Base-by-base conservation (phyloP, 1,140 invertebrate genomes). In the Tetramorium parvispinum region DNA sequence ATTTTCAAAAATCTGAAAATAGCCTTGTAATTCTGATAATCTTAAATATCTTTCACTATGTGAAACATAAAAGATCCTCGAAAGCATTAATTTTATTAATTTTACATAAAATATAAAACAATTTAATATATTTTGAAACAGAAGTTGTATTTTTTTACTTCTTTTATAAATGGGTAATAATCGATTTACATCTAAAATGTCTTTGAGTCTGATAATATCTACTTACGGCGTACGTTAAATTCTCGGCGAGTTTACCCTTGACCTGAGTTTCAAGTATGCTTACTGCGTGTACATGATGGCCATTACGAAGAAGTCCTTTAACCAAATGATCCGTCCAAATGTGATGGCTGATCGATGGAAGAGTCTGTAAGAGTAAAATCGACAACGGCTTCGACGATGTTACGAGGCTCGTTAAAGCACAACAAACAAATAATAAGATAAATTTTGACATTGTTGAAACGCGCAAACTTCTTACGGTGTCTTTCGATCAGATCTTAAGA, bases 1-100 rank as follows among this genome's bases (percentile, higher is more conserved):
- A 21, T 32, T 6, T 6, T 63, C 76, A 0, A 78, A 78, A 65
- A 78, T 24, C 76, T 78, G 7, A 63, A 51, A 78, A 13, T 11
- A 43, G 3, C 21, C 5, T 6, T 61, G 1, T 27, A 24, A 27
- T 2, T 10, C 7, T 46, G 46, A 13, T 13, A 43, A 7, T 43
- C 8, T 43, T 7, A 46, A 46, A 3, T 6, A 18, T 6, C 18
- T 6, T 51, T 51, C 0, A 51, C 0, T 43, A 43, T 43, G 40
- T 43, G 8, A 43, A 43, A 32, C 32, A 32, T 32, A 32, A 32
- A 32, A 0, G 32, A 32, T 32, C 32, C 32, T 32, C 32, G 32
- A 32, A 32, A 32, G 32, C 32, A 32, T 32, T 32, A 32, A 32
- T 32, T 32, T 32, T 32, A 32, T 32, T 32, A 32, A 32, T 32